These are phyloP conservation scores for Brachyptera putata DNA, from an alignment of 2,888 invertebrate genomes.

Conservation along the genomic window DNA sequence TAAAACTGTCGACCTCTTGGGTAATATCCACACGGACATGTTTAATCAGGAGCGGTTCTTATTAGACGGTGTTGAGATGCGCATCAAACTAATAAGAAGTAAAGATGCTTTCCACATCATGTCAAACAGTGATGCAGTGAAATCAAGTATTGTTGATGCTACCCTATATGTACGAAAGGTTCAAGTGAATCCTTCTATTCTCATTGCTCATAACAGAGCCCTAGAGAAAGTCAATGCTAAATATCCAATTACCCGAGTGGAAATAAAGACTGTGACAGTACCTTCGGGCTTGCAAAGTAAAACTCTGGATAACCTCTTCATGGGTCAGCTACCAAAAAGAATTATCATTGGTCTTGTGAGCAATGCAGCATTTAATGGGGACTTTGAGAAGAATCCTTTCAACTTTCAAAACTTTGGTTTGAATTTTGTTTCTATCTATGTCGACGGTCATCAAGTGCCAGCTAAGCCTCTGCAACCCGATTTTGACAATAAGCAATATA, in stretches of 20 bases:
- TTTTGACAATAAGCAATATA: no score
- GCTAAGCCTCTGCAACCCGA: no score
- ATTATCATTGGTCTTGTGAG: conserved; percentile 29
- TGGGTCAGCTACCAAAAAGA: conserved; percentile 28
- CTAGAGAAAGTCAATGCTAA: no score
- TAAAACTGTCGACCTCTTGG: conserved; percentile 12
- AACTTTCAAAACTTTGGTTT: no score
- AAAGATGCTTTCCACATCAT: conserved; percentile 33
- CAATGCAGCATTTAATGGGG: conserved; percentile 21
- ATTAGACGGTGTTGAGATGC: conserved; percentile 34
- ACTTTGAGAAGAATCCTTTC: no score
- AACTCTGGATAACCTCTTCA: conserved; percentile 27
- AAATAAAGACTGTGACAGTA: no score
- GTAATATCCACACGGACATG: conserved; percentile 17
- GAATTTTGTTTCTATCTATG: no score
- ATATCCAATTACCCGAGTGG: no score
- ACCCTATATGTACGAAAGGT: conserved; percentile 35
- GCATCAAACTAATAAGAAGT: conserved; percentile 31
- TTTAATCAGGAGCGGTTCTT: no score
- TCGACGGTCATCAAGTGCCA: no score
- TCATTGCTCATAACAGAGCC: conserved; percentile 36
- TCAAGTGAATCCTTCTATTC: conserved; percentile 35
- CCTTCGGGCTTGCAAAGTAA: no score
- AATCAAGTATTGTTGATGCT: conserved; percentile 33
- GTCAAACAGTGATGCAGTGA: conserved; percentile 16